Evolutionary conservation across 1,140 invertebrate genomes (phyloP).

Genomic region (Drosophila repletoides): DNA sequence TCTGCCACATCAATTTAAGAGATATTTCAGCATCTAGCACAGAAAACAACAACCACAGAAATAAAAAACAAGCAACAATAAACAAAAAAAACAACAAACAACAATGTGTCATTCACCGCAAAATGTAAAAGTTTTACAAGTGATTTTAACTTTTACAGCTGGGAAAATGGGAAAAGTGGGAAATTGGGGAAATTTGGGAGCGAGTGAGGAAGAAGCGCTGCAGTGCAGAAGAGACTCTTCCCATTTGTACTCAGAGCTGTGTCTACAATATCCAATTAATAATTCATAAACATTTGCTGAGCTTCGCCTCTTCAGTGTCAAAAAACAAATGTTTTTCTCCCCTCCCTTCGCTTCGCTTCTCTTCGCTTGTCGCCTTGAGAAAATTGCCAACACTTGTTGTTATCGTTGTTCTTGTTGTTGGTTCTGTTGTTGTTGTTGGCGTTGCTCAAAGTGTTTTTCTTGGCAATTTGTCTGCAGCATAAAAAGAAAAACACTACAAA

Average conservation of each 20-base stretch:
- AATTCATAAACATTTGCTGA: conserved; percentile 67
- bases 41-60: conserved; percentile 35
- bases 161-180: conserved; percentile 3
- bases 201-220: background rate
- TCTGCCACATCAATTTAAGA: conserved; percentile 60
- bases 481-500: conserved; percentile 19
- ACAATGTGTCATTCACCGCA: conserved; percentile 54
- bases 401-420: conserved; percentile 4
- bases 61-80: conserved; percentile 10
- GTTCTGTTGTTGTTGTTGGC: conserved; percentile 41
- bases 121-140: conserved; percentile 71
- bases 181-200: conserved; percentile 19
- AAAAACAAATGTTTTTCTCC: conserved; percentile 17
- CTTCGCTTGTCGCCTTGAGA: background rate
- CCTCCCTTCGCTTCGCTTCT: background rate
- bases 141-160: conserved; percentile 65
- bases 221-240: no score
- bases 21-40: conserved; percentile 43
- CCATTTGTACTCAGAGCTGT: background rate
- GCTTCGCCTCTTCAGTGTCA: conserved; percentile 13
- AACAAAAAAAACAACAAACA: background rate
- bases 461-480: conserved; percentile 63
- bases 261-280: conserved; percentile 71
- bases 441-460: conserved; percentile 61
- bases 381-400: conserved; percentile 56